Evolutionary conservation across 53 echinoderm and acorn worm genomes (phyloP).

Genomic region (Apostichopus leukothele): DNA sequence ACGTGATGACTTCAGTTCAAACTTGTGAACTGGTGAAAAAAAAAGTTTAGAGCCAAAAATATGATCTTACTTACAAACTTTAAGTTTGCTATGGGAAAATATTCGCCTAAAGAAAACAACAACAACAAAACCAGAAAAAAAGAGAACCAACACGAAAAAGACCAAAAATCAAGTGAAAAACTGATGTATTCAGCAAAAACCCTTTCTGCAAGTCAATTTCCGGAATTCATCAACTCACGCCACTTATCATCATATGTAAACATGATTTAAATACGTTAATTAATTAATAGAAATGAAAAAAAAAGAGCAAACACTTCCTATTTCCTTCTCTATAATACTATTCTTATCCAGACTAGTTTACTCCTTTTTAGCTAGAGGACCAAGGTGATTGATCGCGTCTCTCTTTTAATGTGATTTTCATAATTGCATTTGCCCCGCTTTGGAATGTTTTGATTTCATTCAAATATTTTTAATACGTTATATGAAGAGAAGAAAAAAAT

Average conservation of each 20-base stretch:
- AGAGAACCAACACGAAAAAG: no score
- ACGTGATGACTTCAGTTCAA: no score
- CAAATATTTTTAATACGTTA: constrained; percentile 26
- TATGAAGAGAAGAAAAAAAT: constrained; percentile 18
- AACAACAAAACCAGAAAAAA: no score
- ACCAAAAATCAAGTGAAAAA: no score
- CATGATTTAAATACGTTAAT: background rate
- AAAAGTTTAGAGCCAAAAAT: no score
- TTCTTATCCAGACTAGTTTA: background rate
- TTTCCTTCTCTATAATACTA: background rate
- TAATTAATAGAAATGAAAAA: background rate
- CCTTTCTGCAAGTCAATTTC: no score
- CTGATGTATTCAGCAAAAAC: no score
- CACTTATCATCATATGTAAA: background rate
- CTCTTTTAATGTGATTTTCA: constrained; percentile 49
- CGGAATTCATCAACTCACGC: no score
- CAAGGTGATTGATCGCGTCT: constrained; percentile 9
- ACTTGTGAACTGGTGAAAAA: no score
- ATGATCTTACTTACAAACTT: no score
- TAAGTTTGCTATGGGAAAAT: no score
- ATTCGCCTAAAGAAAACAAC: no score
- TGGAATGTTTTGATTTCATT: constrained; percentile 39
- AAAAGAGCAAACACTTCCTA: background rate
- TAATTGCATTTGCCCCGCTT: constrained; percentile 38
- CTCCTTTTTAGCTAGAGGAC: background rate